Percentiles rank a stretch among this genome's conserved stretches.
These are phyloP conservation scores for Pachliopta kotzebuea DNA, from an alignment of 2,888 invertebrate species.

Conservation along the genomic window DNA sequence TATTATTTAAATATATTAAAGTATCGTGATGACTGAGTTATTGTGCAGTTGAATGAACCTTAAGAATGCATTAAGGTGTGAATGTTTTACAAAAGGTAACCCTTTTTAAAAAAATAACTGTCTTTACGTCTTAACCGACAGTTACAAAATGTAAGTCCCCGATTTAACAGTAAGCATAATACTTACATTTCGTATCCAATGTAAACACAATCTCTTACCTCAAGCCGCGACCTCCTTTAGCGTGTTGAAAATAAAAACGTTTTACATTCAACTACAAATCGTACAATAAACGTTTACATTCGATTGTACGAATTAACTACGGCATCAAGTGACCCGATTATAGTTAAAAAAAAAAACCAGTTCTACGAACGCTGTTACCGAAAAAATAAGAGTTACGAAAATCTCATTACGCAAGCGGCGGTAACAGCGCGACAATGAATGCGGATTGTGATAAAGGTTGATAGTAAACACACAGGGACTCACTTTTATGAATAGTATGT, in stretches of 20 bases:
- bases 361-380: conserved; percentile 33
- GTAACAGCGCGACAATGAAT: conserved; percentile 20
- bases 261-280: conserved; percentile 19
- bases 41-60: too few relatives aligned
- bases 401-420: conserved; percentile 31
- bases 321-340: conserved; percentile 28
- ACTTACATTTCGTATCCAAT: neutral
- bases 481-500: conserved; percentile 1
- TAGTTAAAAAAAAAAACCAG: conserved; percentile 24
- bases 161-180: neutral
- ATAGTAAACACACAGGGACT: conserved; percentile 17
- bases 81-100: too few relatives aligned
- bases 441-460: conserved; percentile 1
- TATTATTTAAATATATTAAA: too few relatives aligned
- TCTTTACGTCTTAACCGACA: neutral
- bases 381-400: conserved; percentile 38
- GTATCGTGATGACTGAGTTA: too few relatives aligned
- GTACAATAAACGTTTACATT: neutral
- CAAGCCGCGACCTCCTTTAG: conserved; percentile 17
- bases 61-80: too few relatives aligned
- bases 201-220: conserved; percentile 25
- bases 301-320: conserved; percentile 8
- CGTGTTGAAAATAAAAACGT: conserved; percentile 5
- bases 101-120: too few relatives aligned
- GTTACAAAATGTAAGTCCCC: neutral